A percentile compares a stretch with the other conserved stretches of the same genome.
Conservation (phyloP, 2,113 vertebrate species). For the Grus americana region DNA sequence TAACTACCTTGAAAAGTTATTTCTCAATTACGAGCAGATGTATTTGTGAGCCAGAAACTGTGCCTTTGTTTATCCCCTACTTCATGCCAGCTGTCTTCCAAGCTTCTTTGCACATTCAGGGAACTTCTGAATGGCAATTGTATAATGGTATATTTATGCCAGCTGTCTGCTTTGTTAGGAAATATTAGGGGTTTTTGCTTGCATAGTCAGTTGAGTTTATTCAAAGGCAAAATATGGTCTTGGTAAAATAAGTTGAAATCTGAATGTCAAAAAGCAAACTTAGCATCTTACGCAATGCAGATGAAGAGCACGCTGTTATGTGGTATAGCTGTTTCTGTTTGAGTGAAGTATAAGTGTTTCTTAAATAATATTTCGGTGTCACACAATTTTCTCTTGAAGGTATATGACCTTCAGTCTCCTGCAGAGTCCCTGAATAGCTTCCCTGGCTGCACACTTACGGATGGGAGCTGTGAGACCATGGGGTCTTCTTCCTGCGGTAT, state of each 20-base stretch:
- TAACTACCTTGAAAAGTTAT: neutral
- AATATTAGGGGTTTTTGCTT: neutral
- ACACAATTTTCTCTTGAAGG: constrained; percentile 31
- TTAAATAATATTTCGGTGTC: neutral
- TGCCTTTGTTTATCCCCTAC: neutral
- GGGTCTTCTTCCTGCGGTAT: constrained; percentile 82
- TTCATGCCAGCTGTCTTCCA: neutral
- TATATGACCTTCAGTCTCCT: constrained; percentile 85
- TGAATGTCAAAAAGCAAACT: neutral
- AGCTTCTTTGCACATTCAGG: neutral
- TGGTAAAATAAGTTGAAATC: constrained; percentile 8
- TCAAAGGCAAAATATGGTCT: neutral
- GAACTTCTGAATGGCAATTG: neutral
- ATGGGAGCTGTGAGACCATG: constrained; percentile 84
- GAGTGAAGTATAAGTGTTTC: neutral
- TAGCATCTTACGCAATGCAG: neutral
- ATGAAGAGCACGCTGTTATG: neutral
- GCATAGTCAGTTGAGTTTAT: neutral
- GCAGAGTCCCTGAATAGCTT: constrained; percentile 83
- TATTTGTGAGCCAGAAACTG: neutral
- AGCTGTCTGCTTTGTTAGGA: constrained; percentile 21
- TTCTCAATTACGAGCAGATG: neutral
- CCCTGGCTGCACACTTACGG: constrained; percentile 82
- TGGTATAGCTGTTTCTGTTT: neutral
- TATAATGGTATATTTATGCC: neutral